phyloP scores from a whole-genome alignment of 2,797 vertebrate species.

The Paramormyrops hopkinsi region DNA sequence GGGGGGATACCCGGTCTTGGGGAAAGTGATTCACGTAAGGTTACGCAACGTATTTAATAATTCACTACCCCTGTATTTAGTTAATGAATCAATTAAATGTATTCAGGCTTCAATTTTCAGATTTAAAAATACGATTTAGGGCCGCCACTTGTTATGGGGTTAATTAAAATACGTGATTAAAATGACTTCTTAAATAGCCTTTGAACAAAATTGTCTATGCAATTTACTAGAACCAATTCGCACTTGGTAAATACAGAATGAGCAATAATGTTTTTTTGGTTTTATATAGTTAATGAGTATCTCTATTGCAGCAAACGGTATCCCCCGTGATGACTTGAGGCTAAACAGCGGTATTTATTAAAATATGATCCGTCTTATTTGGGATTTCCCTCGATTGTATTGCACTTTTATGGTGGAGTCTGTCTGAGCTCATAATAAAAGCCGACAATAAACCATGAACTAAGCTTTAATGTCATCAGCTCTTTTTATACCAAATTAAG shows the following conservation, averaged over 20 bases:
- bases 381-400: background rate
- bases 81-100: background rate
- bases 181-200: background rate
- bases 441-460: background rate
- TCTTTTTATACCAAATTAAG: background rate
- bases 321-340: background rate
- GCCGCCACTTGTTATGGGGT: background rate
- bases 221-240: background rate
- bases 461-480: background rate
- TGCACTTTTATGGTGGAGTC: background rate
- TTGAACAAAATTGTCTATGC: background rate
- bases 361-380: background rate
- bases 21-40: conserved; percentile 5
- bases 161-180: background rate
- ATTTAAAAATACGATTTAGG: background rate
- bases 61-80: background rate
- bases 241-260: background rate
- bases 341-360: background rate
- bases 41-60: conserved; percentile 26
- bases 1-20: background rate
- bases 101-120: background rate
- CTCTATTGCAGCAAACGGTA: conserved; percentile 1
- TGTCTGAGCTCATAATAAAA: background rate
- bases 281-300: background rate
- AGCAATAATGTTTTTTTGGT: background rate